phyloP scores from a whole-genome alignment of 2,113 vertebrate species.

The Takifugu bimaculatus region DNA sequence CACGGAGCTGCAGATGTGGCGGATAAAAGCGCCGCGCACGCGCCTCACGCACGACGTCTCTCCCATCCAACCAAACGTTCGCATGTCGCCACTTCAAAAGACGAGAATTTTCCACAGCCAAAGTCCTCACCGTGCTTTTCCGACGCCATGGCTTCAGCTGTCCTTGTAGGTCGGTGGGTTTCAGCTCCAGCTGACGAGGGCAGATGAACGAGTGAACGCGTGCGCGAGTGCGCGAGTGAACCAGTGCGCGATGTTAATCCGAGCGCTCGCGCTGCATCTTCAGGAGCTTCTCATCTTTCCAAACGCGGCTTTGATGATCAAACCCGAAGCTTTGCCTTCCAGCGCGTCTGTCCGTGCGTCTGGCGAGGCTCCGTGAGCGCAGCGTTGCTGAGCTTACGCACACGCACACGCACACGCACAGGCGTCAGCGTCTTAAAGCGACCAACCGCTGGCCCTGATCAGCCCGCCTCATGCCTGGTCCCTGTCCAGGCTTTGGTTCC shows the following conservation, averaged over 20 bases:
- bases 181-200: constrained; percentile 32
- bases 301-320: constrained; percentile 1
- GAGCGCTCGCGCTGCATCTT: constrained; percentile 56
- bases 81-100: neutral
- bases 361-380: constrained; percentile 63
- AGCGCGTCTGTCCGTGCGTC: constrained; percentile 18
- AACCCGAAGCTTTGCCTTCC: neutral
- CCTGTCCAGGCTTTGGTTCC: too few relatives aligned
- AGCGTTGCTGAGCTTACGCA: constrained; percentile 70
- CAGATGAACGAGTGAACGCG: neutral
- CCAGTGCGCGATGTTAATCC: constrained; percentile 22
- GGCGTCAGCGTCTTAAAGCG: constrained; percentile 72
- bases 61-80: neutral
- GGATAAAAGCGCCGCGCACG: neutral
- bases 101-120: neutral
- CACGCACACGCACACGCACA: constrained; percentile 64
- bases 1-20: neutral
- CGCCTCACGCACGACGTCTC: neutral
- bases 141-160: constrained; percentile 69
- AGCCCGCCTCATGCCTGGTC: neutral
- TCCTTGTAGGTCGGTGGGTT: constrained; percentile 13
- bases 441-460: constrained; percentile 45
- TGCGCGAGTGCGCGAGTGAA: too few relatives aligned
- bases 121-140: constrained; percentile 76
- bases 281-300: constrained; percentile 45